Base-by-base conservation (phyloP, 2,797 vertebrate species). In the Ptychobarbus kaznakovi region DNA sequence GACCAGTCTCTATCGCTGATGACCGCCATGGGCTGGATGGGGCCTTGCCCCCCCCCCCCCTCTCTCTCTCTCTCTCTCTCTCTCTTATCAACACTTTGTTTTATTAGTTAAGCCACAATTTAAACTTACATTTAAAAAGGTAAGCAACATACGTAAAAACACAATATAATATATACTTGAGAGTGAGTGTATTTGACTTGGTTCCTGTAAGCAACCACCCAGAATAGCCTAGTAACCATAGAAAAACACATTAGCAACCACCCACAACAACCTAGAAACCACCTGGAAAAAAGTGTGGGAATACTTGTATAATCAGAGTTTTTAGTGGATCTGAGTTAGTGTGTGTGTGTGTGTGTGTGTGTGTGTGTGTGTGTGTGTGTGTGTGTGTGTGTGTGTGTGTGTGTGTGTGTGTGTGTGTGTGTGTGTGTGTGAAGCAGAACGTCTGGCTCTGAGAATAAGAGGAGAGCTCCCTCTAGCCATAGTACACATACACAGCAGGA, bases 391-490 rank as follows among this genome's bases (percentile, higher is more conserved):
- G 35, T 4, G 74, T 51, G 75, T 80, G 46, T 79, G 32, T 83
- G 3, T 85, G 38, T 35, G 35, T 35, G 35, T 6, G 38, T 38
- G 38, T 40, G 6, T 40, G 6, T 40, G 38, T 40, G 38, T 40
- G 74, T 51, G 75, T 80, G 46, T 79, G 32, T 83, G 2, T 85
- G 38, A 46, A 72, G 49, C 70, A 40, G 28, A 65, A 56, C 2
- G 18, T 44, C n/a, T 44, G 65, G 35, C 44, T 80, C 69, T 83
- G 72, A 74, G 90, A 80, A 89, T 89, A 92, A 93, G 91, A 91
- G 87, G 83, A 95, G 94, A 94, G 96, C 97, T 96, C 97, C 98
- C 97, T 97, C 97, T 98, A 97, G 96, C 96, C 93, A 90, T 85
- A 74, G 88, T 86, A 82, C 78, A 81, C 20, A 88, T 93, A 79